Evolutionary conservation across 2,797 vertebrate species (phyloP).

Genomic region (Pelochelys cantorii): DNA sequence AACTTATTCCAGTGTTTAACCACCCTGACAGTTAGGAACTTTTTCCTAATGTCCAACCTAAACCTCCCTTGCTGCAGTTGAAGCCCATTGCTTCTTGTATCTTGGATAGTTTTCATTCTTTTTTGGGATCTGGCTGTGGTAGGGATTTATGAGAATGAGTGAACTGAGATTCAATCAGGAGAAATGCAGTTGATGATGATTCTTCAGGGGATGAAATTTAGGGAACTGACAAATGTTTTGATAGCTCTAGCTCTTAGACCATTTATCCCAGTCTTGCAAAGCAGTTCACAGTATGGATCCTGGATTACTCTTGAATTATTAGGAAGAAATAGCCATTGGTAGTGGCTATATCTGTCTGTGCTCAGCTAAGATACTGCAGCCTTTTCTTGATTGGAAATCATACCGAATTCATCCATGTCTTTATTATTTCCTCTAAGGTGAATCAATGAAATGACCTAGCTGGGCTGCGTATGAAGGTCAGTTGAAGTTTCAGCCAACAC

Average conservation of each 20-base stretch:
- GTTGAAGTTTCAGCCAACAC: not conserved
- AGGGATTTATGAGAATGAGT: not conserved
- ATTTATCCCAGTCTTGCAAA: not conserved
- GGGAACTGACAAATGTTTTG: not conserved
- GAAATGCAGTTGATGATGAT: not conserved
- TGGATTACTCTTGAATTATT: not conserved
- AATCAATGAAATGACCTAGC: not conserved
- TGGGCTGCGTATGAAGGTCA: not conserved
- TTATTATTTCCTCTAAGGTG: not conserved
- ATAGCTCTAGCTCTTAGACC: fast-evolving
- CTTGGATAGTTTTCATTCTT: not conserved
- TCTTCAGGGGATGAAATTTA: not conserved
- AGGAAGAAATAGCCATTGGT: not conserved
- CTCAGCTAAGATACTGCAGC: not conserved
- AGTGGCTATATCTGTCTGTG: not conserved
- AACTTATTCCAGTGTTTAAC: too few relatives aligned
- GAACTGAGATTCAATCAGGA: not conserved
- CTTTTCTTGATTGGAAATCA: not conserved
- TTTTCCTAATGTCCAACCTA: too few relatives aligned
- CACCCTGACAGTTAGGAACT: too few relatives aligned
- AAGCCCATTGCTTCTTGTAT: not conserved
- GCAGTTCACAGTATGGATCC: not conserved
- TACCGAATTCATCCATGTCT: not conserved
- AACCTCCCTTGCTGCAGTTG: too few relatives aligned
- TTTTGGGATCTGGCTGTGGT: not conserved